A percentile compares a stretch with the other conserved stretches of the same genome.
Conservation (phyloP, 1,140 invertebrate genomes). For the Zaprionus capensis region DNA sequence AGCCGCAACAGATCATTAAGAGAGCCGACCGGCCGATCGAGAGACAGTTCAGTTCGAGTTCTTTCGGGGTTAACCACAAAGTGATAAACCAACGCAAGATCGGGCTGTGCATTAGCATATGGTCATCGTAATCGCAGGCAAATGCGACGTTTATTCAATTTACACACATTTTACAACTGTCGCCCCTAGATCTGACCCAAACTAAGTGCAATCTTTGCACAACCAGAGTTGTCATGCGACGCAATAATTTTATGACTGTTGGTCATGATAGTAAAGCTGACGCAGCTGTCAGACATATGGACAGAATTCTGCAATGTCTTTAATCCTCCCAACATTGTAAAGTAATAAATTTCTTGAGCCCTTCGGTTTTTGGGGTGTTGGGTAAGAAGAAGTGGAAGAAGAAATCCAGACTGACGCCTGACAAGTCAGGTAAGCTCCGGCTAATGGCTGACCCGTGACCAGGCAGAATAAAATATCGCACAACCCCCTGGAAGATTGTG, state of each 20-base stretch:
- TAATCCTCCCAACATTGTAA: constrained; percentile 73
- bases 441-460: constrained; percentile 54
- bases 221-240: constrained; percentile 71
- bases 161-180: constrained; percentile 22
- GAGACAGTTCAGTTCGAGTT: background rate
- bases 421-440: constrained; percentile 44
- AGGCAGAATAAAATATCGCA: constrained; percentile 19
- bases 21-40: background rate
- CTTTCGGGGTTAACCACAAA: constrained; percentile 31
- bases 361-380: constrained; percentile 21
- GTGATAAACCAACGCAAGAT: background rate
- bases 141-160: constrained; percentile 43
- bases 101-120: constrained; percentile 14
- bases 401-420: constrained; percentile 8
- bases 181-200: constrained; percentile 12
- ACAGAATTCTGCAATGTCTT: constrained; percentile 55
- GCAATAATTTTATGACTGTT: constrained; percentile 55
- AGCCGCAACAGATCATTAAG: constrained; percentile 34
- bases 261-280: constrained; percentile 44
- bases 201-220: constrained; percentile 65
- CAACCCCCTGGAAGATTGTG: constrained; percentile 36
- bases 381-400: background rate
- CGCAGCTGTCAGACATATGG: constrained; percentile 70
- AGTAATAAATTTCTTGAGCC: constrained; percentile 61
- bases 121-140: constrained; percentile 18